Evolutionary conservation across 1,140 invertebrate genomes (phyloP), one percentile per base, ranked within the genome.

Genomic region (Babylonia areolata): DNA sequence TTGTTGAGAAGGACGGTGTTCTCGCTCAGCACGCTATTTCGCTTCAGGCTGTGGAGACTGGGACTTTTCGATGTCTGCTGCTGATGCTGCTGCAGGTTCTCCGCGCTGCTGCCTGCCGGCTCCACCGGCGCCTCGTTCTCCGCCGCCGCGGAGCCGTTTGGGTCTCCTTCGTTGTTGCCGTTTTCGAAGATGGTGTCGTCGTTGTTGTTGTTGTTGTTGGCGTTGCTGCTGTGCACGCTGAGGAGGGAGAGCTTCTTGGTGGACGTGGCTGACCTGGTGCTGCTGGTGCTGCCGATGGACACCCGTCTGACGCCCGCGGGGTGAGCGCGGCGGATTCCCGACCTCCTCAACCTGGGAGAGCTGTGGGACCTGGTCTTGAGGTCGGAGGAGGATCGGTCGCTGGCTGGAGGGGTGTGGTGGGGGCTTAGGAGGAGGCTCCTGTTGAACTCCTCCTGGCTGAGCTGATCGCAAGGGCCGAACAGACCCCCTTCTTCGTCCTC

Each of bases 401-500:
- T 77, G 35, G 75, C 35, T 0, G 23, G 75, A 17, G 75, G 75
- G 20, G 37, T 37, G 6, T 39, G 39, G 75, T 40, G 23, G 20
- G 75, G 75, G 37, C 75, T 77, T n/a, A n/a, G n/a, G 2, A 77
- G 33, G 11, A 77, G 35, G 6, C 40, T 39, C 5, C 40, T 77
- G 75, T 11, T 17, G 33, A 77, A 11, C 75, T 77, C 35, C 28
- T 77, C 73, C 75, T 77, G 75, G 39, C 37, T 39, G 37, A 9
- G 6, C 75, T 35, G 35, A 3, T 77, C 75, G 75, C 37, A 23
- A 37, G 11, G 17, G 12, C 33, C 11, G 37, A 77, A 77, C 75
- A 77, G 23, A 15, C 75, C 75, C 40, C 75, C 75, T 77, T 40
- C 75, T 39, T 77, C 75, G 37, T 77, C 75, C 33, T 75, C 71